These are phyloP conservation scores for Andrena flavipes DNA, from an alignment of 2,888 invertebrate species.

Conservation along the genomic window DNA sequence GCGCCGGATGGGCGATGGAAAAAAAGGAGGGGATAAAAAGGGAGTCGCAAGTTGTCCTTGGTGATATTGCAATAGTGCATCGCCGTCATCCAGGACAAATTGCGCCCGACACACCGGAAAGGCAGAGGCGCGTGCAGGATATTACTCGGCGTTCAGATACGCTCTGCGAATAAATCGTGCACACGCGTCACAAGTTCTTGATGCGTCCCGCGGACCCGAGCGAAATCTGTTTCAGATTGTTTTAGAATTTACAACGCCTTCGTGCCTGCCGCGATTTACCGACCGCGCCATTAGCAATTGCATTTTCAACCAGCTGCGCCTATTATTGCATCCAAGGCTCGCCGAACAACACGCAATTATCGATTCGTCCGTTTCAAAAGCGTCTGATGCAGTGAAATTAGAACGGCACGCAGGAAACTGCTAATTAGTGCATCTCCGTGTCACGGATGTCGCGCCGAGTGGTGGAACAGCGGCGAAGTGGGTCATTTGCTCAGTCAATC, in stretches of 20 bases:
- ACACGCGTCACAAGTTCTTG: conserved; percentile 39
- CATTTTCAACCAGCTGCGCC: neutral
- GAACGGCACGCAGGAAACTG: neutral
- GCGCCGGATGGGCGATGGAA: conserved; percentile 10
- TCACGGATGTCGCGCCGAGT: neutral
- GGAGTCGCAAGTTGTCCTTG: conserved; percentile 62
- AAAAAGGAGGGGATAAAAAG: conserved; percentile 29
- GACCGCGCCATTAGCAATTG: too few species aligned
- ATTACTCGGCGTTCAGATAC: conserved; percentile 70
- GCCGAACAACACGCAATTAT: neutral
- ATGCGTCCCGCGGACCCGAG: conserved; percentile 12
- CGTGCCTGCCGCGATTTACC: too few species aligned
- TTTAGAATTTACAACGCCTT: too few species aligned
- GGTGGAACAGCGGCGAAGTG: neutral
- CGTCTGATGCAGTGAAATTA: neutral
- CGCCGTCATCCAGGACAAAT: conserved; percentile 74
- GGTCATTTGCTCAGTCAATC: neutral
- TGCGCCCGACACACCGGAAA: conserved; percentile 72
- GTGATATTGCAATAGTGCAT: conserved; percentile 70
- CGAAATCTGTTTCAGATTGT: conserved; percentile 41
- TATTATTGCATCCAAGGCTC: neutral
- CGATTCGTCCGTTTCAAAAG: neutral
- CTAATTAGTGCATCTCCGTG: conserved; percentile 14
- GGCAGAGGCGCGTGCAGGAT: conserved; percentile 69
- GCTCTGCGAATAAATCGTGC: conserved; percentile 63